Evolutionary conservation across 2,797 vertebrate species (phyloP).

Genomic region (Pseudochirops cupreus): DNA sequence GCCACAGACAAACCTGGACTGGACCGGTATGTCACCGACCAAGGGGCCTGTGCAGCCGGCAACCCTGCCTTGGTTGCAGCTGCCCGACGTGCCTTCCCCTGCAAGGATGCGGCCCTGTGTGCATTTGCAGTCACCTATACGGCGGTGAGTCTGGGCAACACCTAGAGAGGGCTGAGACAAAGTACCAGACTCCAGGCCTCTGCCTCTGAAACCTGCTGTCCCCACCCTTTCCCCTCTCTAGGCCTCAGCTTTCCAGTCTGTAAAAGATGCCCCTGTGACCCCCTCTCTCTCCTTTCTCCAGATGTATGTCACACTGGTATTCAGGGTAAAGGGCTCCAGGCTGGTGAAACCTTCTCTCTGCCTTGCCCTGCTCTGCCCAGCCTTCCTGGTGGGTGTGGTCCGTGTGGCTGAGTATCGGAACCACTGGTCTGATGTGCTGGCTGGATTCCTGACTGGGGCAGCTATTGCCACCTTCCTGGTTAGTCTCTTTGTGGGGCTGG

Average conservation of each 20-base stretch:
- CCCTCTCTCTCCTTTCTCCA: slow-evolving; percentile 66
- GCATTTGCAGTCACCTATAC: slow-evolving; percentile 94
- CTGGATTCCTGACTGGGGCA: slow-evolving; percentile 92
- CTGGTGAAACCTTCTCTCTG: slow-evolving; percentile 93
- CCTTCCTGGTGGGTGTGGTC: slow-evolving; percentile 93
- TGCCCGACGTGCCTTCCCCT: slow-evolving; percentile 94
- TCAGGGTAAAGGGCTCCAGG: slow-evolving; percentile 93
- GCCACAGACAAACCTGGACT: slow-evolving; percentile 76
- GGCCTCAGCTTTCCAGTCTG: not conserved
- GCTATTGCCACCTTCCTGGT: slow-evolving; percentile 95
- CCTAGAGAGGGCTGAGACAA: not conserved
- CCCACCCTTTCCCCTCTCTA: not conserved
- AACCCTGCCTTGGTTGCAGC: slow-evolving; percentile 90
- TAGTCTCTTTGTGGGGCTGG: slow-evolving; percentile 59
- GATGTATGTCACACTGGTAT: slow-evolving; percentile 95
- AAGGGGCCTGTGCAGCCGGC: slow-evolving; percentile 87
- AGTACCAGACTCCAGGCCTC: not conserved
- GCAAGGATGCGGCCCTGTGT: slow-evolving; percentile 93
- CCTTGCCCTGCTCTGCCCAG: slow-evolving; percentile 91
- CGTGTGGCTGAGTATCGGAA: slow-evolving; percentile 94
- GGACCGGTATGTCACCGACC: slow-evolving; percentile 91
- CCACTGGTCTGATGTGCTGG: slow-evolving; percentile 94
- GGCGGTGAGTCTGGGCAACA: slow-evolving; percentile 85
- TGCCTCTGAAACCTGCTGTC: not conserved
- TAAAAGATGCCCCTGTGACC: not conserved